A percentile compares a stretch with the other conserved stretches of the same genome.
These are phyloP conservation scores for Microplitis deprimator DNA, from an alignment of 2,888 invertebrate species.

Conservation along the genomic window DNA sequence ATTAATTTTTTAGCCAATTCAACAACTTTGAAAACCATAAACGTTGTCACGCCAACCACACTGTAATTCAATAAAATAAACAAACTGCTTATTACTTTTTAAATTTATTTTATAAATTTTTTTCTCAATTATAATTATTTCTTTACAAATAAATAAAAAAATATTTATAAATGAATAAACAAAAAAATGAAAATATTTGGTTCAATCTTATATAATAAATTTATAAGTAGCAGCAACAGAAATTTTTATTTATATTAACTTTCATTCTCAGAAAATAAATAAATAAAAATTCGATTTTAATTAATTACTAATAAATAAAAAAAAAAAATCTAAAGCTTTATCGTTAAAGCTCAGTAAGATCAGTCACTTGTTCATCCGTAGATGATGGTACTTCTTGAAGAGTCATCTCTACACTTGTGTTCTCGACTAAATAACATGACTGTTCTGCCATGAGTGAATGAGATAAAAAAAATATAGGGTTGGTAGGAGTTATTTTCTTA, in stretches of 20 bases:
- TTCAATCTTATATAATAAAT: background rate
- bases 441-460: too few species aligned
- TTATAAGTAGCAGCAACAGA: background rate
- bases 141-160: background rate
- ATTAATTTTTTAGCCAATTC: too few species aligned
- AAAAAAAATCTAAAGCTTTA: background rate
- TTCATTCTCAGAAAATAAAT: too few species aligned
- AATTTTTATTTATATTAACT: too few species aligned
- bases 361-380: slow-evolving; percentile 13
- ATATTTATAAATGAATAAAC: too few species aligned
- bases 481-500: too few species aligned
- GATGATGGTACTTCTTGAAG: background rate
- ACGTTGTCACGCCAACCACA: slow-evolving; percentile 17
- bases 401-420: background rate
- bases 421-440: background rate
- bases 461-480: too few species aligned
- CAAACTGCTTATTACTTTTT: background rate
- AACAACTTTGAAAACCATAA: background rate
- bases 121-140: background rate
- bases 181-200: too few species aligned
- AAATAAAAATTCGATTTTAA: too few species aligned
- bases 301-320: background rate
- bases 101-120: slow-evolving; percentile 6
- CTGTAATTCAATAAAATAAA: background rate
- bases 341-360: background rate